Evolutionary conservation across 1,140 invertebrate genomes (phyloP).

Genomic region (Penaeus japonicus): DNA sequence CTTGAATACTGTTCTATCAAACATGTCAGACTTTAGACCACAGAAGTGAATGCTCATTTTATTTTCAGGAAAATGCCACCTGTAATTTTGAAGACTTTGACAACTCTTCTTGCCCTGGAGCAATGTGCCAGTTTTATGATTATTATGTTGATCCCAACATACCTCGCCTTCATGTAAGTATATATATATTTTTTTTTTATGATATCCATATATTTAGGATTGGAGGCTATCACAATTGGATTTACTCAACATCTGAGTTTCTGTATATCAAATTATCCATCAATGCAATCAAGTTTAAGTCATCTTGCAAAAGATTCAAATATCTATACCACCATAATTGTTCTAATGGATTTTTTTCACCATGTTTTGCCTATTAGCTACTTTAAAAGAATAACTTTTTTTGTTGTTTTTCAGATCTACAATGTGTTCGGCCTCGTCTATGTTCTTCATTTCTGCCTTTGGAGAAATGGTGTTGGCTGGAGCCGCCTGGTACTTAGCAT

Average conservation of each 20-base stretch:
- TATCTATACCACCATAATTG: neutral
- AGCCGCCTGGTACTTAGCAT: conserved; percentile 94
- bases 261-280: no score
- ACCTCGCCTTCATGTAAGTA: conserved; percentile 40
- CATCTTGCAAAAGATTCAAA: no score
- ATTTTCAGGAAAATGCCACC: no score
- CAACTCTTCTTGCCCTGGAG: conserved; percentile 31
- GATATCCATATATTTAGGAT: no score
- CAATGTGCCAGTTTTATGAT: conserved; percentile 52
- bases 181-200: no score
- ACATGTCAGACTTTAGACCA: neutral
- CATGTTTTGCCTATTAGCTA: neutral
- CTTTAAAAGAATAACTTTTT: neutral
- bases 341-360: neutral
- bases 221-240: no score
- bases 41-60: neutral
- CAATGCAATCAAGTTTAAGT: no score
- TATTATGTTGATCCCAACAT: conserved; percentile 45
- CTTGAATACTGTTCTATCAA: neutral
- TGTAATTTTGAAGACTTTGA: conserved; percentile 40
- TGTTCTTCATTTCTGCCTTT: conserved; percentile 89
- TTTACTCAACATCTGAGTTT: no score
- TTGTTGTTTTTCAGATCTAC: conserved; percentile 67
- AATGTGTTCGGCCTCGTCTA: conserved; percentile 89
- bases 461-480: conserved; percentile 89